phyloP scores from a whole-genome alignment of 2,113 vertebrate species.

The Cephalophus harveyi region DNA sequence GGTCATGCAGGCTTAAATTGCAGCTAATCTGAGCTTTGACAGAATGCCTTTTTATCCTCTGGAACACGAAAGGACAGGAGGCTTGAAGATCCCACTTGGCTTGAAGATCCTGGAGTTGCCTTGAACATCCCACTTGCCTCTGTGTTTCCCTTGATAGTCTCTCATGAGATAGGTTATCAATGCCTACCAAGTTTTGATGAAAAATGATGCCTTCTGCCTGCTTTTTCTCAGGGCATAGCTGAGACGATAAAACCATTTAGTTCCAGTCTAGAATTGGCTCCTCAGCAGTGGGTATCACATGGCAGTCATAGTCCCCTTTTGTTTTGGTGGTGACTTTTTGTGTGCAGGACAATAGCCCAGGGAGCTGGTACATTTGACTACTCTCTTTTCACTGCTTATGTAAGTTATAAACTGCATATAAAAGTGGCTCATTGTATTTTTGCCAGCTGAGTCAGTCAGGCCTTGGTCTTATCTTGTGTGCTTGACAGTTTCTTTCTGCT shows the following conservation, averaged over 20 bases:
- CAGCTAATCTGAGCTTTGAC: background rate
- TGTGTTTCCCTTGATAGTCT: background rate
- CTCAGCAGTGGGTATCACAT: background rate
- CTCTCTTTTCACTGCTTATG: background rate
- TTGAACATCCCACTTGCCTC: background rate
- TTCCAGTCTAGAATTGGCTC: background rate
- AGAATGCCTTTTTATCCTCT: background rate
- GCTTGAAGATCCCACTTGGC: background rate
- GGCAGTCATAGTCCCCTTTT: background rate
- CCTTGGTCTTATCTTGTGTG: background rate
- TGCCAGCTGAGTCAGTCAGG: background rate
- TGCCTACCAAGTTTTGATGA: background rate
- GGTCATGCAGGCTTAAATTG: background rate
- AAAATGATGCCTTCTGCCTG: background rate
- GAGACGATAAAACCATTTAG: background rate
- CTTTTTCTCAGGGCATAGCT: background rate
- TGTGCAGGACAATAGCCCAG: background rate
- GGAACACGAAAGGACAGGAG: background rate
- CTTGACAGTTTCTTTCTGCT: background rate
- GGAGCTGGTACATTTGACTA: background rate
- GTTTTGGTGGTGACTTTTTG: background rate
- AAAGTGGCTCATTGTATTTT: background rate
- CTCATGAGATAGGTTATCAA: background rate
- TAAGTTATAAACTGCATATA: background rate
- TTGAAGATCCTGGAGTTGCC: background rate